phyloP scores from a whole-genome alignment of 53 echinoderm and acorn worm species.

The Arbacia lixula region DNA sequence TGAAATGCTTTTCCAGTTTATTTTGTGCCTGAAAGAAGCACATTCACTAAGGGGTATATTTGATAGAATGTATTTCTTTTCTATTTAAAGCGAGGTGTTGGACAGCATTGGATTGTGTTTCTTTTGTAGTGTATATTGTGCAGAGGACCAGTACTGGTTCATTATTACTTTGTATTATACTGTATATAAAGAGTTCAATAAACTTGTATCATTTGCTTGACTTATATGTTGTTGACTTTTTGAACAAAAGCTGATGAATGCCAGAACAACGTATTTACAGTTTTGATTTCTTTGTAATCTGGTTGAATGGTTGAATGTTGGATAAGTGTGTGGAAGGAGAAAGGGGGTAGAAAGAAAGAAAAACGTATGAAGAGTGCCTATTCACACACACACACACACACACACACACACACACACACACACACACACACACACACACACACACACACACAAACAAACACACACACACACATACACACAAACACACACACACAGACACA shows the following conservation, averaged over 20 bases:
- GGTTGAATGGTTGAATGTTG: neutral
- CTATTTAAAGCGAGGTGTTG: neutral
- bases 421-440: no score
- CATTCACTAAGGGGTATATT: no score
- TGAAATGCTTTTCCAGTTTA: no score
- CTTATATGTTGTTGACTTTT: conserved; percentile 39
- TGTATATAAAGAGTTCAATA: conserved; percentile 35
- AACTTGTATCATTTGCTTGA: conserved; percentile 23
- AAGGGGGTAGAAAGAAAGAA: neutral
- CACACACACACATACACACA: no score
- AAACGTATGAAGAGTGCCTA: no score
- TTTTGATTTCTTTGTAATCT: neutral
- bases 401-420: no score
- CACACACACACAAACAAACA: no score
- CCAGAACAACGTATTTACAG: no score
- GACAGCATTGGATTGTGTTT: conserved; percentile 1
- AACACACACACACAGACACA: no score
- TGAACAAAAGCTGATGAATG: conserved; percentile 19
- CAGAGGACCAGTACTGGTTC: conserved; percentile 28
- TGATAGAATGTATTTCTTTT: no score
- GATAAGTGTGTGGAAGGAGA: neutral
- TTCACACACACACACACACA: no score
- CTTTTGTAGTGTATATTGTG: conserved; percentile 13
- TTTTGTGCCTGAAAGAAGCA: no score
- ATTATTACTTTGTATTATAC: conserved; percentile 43